A percentile compares a stretch with the other conserved stretches of the same genome.
phyloP scores from a whole-genome alignment of 2,888 invertebrate species.

The Chalcis sispes region DNA sequence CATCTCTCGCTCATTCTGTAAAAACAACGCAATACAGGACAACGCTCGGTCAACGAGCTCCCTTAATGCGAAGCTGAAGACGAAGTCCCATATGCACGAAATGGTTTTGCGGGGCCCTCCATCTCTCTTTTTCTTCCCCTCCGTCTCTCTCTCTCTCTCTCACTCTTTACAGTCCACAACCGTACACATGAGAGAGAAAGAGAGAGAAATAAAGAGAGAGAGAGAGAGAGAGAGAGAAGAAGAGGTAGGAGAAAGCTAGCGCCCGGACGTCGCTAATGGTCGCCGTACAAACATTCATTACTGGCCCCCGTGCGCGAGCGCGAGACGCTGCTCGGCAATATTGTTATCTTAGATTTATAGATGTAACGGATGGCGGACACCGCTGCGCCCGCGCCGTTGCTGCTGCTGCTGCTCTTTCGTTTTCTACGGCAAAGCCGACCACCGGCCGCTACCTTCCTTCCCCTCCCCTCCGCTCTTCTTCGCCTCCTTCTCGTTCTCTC shows the following conservation, averaged over 20 bases:
- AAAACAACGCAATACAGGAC: background rate
- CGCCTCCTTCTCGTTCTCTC: constrained; percentile 30
- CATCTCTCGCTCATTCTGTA: background rate
- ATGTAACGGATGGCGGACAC: constrained; percentile 74
- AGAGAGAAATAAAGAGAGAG: constrained; percentile 34
- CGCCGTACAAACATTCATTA: constrained; percentile 75
- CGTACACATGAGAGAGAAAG: background rate
- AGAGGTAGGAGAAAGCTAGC: background rate
- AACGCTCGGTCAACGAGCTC: background rate
- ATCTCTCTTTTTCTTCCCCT: constrained; percentile 53
- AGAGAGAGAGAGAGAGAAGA: constrained; percentile 45
- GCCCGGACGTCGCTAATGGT: constrained; percentile 71
- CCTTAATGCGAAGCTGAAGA: constrained; percentile 57
- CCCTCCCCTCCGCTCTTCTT: constrained; percentile 57
- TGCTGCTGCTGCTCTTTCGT: constrained; percentile 13
- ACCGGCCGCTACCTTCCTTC: no score
- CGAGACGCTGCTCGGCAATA: constrained; percentile 70
- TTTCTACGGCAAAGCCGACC: background rate
- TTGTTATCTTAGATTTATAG: constrained; percentile 76
- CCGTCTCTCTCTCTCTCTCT: constrained; percentile 33
- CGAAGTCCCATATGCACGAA: constrained; percentile 71
- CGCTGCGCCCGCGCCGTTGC: constrained; percentile 38
- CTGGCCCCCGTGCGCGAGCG: constrained; percentile 60
- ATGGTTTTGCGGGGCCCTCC: constrained; percentile 68
- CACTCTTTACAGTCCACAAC: constrained; percentile 3